Percentiles rank a stretch among this genome's conserved stretches.
Evolutionary conservation across 2,888 invertebrate species (phyloP).

Genomic region (Anoplius nigerrimus): DNA sequence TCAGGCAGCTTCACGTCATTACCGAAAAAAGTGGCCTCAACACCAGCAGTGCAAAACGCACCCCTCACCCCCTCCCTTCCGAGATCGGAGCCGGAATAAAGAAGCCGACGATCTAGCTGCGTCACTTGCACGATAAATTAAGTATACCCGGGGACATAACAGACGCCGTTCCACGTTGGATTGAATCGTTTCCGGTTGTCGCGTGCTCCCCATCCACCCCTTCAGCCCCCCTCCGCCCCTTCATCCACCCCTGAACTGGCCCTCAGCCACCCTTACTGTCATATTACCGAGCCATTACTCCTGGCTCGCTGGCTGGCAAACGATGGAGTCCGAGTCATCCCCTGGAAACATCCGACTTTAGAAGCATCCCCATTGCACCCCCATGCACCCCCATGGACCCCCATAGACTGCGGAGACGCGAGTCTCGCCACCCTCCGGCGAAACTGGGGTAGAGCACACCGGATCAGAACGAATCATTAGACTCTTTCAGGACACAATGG

Average conservation of each 20-base stretch:
- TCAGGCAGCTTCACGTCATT: no score
- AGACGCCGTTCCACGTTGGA: slow-evolving; percentile 49
- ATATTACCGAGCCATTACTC: slow-evolving; percentile 72
- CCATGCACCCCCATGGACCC: slow-evolving; percentile 11
- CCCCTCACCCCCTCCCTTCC: no score
- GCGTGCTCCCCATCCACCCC: slow-evolving; percentile 55
- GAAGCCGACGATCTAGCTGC: slow-evolving; percentile 39
- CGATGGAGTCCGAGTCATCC: slow-evolving; percentile 45
- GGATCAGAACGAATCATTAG: slow-evolving; percentile 74
- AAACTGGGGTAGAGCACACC: slow-evolving; percentile 46
- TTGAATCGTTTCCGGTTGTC: slow-evolving; percentile 73
- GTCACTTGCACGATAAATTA: slow-evolving; percentile 71
- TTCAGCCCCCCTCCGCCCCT: no score
- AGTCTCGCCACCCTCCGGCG: background rate
- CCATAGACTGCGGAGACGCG: background rate
- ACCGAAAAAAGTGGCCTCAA: no score
- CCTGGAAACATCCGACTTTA: slow-evolving; percentile 25
- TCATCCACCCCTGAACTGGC: no score
- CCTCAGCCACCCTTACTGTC: slow-evolving; percentile 55
- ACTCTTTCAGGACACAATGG: slow-evolving; percentile 62
- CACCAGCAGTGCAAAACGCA: no score
- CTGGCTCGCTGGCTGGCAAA: slow-evolving; percentile 43
- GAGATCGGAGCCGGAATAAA: no score
- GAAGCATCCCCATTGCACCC: slow-evolving; percentile 25
- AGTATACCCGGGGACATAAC: slow-evolving; percentile 52